Conservation (phyloP, 1,140 invertebrate genomes). For the Zaprionus lachaisei region DNA sequence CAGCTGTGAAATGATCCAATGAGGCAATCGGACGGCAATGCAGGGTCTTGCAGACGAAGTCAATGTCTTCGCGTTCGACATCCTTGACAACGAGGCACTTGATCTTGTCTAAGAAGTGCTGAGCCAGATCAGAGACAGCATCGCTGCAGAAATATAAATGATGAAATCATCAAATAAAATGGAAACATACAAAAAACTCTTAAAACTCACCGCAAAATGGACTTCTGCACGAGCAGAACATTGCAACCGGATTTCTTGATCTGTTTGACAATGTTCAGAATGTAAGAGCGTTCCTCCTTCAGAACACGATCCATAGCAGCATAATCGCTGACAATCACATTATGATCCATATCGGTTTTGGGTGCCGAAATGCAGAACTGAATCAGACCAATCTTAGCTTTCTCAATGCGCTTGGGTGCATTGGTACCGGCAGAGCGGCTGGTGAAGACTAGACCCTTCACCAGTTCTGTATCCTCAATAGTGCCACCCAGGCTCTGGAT, state of each 20-base stretch:
- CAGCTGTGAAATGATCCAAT: conserved; percentile 97
- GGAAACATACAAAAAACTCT: neutral
- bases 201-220: conserved; percentile 91
- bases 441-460: conserved; percentile 97
- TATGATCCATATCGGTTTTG: conserved; percentile 99
- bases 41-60: conserved; percentile 98
- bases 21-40: conserved; percentile 99
- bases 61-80: conserved; percentile 98
- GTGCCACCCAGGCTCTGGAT: conserved; percentile 98
- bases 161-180: conserved; percentile 15
- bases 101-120: conserved; percentile 99
- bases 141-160: conserved; percentile 85
- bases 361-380: conserved; percentile 99
- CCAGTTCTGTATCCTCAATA: conserved; percentile 98
- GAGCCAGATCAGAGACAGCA: conserved; percentile 97
- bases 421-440: conserved; percentile 95
- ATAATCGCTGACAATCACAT: conserved; percentile 99
- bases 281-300: conserved; percentile 99
- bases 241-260: conserved; percentile 99
- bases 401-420: conserved; percentile 97
- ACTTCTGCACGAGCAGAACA: conserved; percentile 99
- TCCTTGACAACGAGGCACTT: conserved; percentile 99
- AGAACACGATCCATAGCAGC: conserved; percentile 99
- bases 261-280: conserved; percentile 99
- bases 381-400: conserved; percentile 99